Base-by-base conservation (phyloP, 2,113 vertebrate species). In the Mola mola region DNA sequence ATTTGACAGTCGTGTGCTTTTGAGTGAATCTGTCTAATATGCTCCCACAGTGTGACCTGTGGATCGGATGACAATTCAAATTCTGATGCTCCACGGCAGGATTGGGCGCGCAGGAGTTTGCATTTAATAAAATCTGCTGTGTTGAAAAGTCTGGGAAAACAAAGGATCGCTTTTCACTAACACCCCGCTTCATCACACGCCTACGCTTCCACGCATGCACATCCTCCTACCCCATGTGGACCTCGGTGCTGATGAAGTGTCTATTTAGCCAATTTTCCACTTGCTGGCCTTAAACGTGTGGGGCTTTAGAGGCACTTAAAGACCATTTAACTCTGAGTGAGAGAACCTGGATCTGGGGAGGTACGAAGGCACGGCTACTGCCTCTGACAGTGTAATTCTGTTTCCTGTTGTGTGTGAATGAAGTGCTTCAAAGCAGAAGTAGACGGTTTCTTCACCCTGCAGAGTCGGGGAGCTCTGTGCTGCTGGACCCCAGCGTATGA, bases 181-280 rank as follows among this genome's bases (percentile, higher is more conserved):
- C 36, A 47, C 8, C 60, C 56, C 55, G 6, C 38, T 59, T 44
- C 19, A n/a, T n/a, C 50, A 60, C 77, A 67, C 67, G 59, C 71
- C 65, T 37, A 22, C 66, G 41, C 66, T 21, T 50, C 26, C 48
- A 10, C 74, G 42, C 29, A 37, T 36, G 44, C 40, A 19, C 41
- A 40, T 56, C 40, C 40, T 50, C 58, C 44, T 10, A 63, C 62
- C 16, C 58, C 77, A 61, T n/a, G n/a, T n/a, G n/a, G n/a, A 82
- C 73, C 72, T 82, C 61, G 33, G 62, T 80, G 83, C 67, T 83
- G 87, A 83, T 89, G 63, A 82, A 85, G 79, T 89, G 87, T 87
- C 90, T 91, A 86, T 89, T 90, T 89, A 81, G 88, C 71, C 59
- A 72, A 91, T 89, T 88, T 90, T 91, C 87, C 84, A 89, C 87